phyloP scores from a whole-genome alignment of 2,113 vertebrate species.

The Maccullochella peelii region DNA sequence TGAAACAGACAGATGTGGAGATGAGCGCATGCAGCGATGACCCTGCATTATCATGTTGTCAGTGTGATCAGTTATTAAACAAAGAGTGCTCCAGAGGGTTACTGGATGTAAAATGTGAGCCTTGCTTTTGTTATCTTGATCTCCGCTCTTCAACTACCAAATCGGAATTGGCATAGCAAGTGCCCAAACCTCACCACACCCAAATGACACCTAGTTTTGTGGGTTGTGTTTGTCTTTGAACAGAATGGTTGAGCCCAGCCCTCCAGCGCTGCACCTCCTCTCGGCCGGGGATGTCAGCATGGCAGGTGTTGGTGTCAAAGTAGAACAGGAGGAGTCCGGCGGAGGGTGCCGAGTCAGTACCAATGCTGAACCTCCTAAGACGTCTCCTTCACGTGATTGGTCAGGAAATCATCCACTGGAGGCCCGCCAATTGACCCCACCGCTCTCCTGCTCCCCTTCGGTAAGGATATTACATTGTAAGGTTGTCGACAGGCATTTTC shows the following conservation, averaged over 20 bases:
- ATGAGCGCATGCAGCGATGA: not conserved
- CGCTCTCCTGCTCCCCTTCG: conserved; percentile 78
- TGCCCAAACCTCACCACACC: not conserved
- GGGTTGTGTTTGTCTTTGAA: conserved; percentile 38
- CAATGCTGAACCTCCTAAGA: conserved; percentile 51
- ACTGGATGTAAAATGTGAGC: too few species aligned
- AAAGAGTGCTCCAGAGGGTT: not conserved
- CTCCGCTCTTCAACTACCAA: not conserved
- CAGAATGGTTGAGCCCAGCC: conserved; percentile 96
- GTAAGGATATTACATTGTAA: conserved; percentile 56
- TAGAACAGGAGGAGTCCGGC: conserved; percentile 86
- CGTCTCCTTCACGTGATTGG: conserved; percentile 77
- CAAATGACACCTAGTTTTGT: conserved; percentile 8
- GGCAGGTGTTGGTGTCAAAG: conserved; percentile 89
- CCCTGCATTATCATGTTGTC: not conserved
- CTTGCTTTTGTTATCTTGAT: not conserved
- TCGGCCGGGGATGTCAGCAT: conserved; percentile 88
- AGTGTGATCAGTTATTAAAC: not conserved
- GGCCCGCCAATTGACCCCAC: conserved; percentile 68
- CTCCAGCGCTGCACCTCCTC: conserved; percentile 85
- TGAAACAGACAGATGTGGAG: not conserved
- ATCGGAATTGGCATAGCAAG: not conserved
- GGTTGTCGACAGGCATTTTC: not conserved
- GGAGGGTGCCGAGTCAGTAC: conserved; percentile 36
- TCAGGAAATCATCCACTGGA: conserved; percentile 68